phyloP scores from a whole-genome alignment of 2,888 invertebrate species.

The Odontothrips loti region DNA sequence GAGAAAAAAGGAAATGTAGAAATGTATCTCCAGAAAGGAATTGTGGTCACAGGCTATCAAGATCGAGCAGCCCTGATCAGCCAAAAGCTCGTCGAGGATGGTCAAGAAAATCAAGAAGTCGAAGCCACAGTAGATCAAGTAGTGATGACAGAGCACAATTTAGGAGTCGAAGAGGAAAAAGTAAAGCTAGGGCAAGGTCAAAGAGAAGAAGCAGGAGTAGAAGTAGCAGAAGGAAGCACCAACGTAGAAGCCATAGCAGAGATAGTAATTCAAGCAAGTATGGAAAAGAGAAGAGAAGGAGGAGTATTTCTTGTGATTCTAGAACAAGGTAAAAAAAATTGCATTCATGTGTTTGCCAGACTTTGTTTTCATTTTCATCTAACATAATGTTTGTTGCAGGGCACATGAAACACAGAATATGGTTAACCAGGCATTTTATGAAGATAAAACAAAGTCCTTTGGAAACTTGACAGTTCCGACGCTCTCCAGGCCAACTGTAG shows the following conservation, averaged over 20 bases:
- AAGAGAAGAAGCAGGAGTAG: not conserved
- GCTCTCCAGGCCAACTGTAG: slow-evolving; percentile 60
- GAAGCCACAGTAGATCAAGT: not conserved
- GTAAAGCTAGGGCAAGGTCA: not conserved
- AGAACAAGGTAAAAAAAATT: not conserved
- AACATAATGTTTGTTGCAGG: not conserved
- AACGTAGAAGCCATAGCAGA: not conserved
- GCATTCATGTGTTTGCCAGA: not conserved
- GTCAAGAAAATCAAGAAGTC: not conserved
- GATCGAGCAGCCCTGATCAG: not conserved
- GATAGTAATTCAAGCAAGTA: not conserved
- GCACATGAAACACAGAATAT: slow-evolving; percentile 44
- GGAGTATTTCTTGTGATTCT: not conserved
- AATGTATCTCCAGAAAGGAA: not conserved
- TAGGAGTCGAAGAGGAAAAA: not conserved
- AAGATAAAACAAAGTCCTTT: slow-evolving; percentile 55
- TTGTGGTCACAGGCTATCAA: not conserved
- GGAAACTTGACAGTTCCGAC: slow-evolving; percentile 58
- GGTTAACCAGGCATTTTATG: slow-evolving; percentile 50
- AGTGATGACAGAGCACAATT: not conserved
- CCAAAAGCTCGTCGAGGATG: not conserved
- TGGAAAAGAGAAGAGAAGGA: too few species aligned
- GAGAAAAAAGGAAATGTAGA: not conserved
- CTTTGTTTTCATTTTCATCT: too few species aligned
- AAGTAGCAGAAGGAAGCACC: not conserved